Conservation (phyloP, 2,113 vertebrate species). For the Salvator merianae region DNA sequence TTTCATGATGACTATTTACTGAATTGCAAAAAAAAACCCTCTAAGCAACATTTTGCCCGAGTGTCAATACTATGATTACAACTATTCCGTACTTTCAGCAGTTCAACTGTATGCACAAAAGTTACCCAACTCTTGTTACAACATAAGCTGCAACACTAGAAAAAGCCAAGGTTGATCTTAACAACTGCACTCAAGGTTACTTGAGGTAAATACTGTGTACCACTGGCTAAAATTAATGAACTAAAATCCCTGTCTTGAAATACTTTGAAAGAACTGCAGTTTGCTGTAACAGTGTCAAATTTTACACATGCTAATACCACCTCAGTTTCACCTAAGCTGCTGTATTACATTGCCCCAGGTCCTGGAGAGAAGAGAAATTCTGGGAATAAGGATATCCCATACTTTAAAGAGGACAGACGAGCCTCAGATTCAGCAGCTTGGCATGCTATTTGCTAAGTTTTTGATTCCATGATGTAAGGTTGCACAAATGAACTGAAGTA, state of each 20-base stretch:
- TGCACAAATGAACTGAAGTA: not conserved
- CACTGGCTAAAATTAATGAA: not conserved
- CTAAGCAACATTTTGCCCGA: not conserved
- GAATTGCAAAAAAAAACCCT: not conserved
- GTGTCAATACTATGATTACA: not conserved
- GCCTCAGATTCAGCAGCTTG: not conserved
- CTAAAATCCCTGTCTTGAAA: not conserved
- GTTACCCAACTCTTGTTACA: no score
- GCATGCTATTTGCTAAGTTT: not conserved
- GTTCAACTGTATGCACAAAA: not conserved
- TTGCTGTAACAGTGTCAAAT: not conserved
- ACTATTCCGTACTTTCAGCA: not conserved
- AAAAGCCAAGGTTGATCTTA: not conserved
- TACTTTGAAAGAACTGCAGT: not conserved
- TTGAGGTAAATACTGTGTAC: no score
- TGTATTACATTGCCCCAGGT: not conserved
- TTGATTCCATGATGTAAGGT: not conserved
- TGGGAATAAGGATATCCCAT: not conserved
- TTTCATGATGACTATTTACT: not conserved
- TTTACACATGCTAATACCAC: not conserved
- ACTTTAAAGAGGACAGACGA: not conserved
- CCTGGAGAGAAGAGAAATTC: not conserved
- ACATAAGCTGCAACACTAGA: not conserved
- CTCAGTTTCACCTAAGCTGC: not conserved
- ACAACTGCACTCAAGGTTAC: not conserved